Evolutionary conservation across 1,140 invertebrate genomes (phyloP), one percentile per base, ranked within the genome.

Genomic region (Asobara japonica): DNA sequence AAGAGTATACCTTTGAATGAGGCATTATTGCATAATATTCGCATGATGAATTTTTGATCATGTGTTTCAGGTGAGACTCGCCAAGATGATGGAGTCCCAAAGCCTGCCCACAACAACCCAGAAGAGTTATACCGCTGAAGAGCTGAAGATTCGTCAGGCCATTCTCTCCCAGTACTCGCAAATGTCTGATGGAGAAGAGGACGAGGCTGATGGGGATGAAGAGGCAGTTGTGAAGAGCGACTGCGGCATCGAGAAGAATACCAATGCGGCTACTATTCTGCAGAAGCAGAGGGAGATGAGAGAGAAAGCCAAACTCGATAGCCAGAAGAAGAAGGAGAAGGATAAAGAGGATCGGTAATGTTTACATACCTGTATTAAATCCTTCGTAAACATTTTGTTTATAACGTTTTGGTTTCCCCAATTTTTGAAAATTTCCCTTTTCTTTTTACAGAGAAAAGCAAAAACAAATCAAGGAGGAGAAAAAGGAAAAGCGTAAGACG

Each of bases 401-500:
- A n/a, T n/a, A n/a, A n/a, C n/a, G n/a, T n/a, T n/a, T 65, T 38
- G 22, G 3, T 30, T 48, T 65, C 30, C 65, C 29, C 51, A 1
- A 51, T 41, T 38, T 69, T 0, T 41, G n/a, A 72, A 62, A 31
- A 69, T 16, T 69, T 70, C 29, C 69, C 72, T 64, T 70, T 66
- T 60, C 20, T 70, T 62, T 11, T 88, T 90, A 72, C 83, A 94
- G 93, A 79, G 93, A 94, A 79, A 95, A 95, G 81, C 95, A 96
- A 82, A 96, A 95, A 81, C 92, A 95, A 81, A 76, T 93, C 41
- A 92, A 92, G 79, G 93, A 95, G 85, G 94, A 96, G 20, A 96
- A 95, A 76, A 95, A 96, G 80, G 94, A 96, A 77, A 96, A 95
- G 79, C 91, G 94, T 20, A 95, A 95, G 84, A 94, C 94, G 80